phyloP scores from a whole-genome alignment of 2,113 vertebrate species.

The Misgurnus anguillicaudatus region DNA sequence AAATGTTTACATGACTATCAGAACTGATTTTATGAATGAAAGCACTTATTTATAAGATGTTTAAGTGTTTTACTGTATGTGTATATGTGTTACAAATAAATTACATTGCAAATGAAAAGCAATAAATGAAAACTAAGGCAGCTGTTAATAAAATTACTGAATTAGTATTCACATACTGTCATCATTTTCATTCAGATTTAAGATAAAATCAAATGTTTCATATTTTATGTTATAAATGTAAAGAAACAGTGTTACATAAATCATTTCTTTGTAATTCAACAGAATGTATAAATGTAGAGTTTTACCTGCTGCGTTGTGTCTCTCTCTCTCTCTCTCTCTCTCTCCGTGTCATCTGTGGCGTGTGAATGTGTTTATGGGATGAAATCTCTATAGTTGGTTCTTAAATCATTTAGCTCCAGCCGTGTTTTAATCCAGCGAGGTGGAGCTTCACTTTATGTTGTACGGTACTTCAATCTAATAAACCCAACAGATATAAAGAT shows the following conservation, averaged over 20 bases:
- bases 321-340: not conserved
- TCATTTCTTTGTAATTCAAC: not conserved
- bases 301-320: slow-evolving; percentile 1
- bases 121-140: too few species aligned
- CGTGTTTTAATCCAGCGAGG: slow-evolving; percentile 45
- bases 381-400: not conserved
- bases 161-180: too few species aligned
- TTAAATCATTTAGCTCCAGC: not conserved
- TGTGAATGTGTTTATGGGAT: not conserved
- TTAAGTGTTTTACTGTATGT: too few species aligned
- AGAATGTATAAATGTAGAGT: not conserved
- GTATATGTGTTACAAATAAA: too few species aligned
- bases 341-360: not conserved
- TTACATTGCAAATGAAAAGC: too few species aligned
- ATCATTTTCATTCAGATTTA: too few species aligned
- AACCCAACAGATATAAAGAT: not conserved
- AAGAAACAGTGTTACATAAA: too few species aligned
- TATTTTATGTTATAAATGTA: not conserved
- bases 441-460: slow-evolving; percentile 36
- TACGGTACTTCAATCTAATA: not conserved
- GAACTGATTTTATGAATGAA: too few species aligned
- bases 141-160: too few species aligned
- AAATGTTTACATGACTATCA: too few species aligned
- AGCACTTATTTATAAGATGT: too few species aligned
- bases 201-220: not conserved